phyloP scores from a whole-genome alignment of 2,113 vertebrate genomes.

The Vidua macroura region DNA sequence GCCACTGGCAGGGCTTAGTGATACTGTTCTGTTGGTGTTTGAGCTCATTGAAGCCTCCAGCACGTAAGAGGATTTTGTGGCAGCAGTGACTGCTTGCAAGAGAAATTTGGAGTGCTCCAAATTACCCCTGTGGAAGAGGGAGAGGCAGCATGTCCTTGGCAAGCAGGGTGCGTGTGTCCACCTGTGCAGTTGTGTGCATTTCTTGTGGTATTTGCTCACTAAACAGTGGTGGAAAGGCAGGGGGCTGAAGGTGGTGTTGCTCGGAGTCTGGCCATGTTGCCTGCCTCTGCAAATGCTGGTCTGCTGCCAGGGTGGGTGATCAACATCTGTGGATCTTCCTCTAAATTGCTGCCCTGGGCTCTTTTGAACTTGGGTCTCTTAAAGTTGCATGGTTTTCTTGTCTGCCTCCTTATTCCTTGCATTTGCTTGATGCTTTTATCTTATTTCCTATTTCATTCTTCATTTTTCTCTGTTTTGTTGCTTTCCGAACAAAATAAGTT shows the following conservation, averaged over 20 bases:
- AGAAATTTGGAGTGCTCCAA: background rate
- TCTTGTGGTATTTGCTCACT: background rate
- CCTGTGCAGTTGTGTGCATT: accelerated
- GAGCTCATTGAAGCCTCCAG: background rate
- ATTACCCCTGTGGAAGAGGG: background rate
- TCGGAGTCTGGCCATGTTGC: background rate
- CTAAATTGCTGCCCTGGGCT: background rate
- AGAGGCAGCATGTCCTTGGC: background rate
- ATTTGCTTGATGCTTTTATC: background rate
- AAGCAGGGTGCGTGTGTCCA: accelerated
- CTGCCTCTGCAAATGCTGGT: background rate
- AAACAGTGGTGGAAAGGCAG: background rate
- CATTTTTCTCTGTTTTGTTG: background rate
- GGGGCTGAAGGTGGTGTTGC: background rate
- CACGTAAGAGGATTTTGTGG: background rate
- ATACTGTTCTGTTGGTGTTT: background rate
- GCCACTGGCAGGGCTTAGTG: background rate
- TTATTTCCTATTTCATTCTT: background rate
- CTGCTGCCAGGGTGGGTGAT: background rate
- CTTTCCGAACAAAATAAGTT: background rate
- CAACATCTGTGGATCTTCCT: background rate
- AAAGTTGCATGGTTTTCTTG: background rate
- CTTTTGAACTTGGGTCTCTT: background rate
- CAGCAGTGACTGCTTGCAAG: background rate
- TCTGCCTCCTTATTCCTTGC: background rate